A percentile compares a stretch with the other conserved stretches of the same genome.
These are phyloP conservation scores for Tachyglossus aculeatus DNA, from an alignment of 2,797 vertebrate genomes.

Conservation along the genomic window DNA sequence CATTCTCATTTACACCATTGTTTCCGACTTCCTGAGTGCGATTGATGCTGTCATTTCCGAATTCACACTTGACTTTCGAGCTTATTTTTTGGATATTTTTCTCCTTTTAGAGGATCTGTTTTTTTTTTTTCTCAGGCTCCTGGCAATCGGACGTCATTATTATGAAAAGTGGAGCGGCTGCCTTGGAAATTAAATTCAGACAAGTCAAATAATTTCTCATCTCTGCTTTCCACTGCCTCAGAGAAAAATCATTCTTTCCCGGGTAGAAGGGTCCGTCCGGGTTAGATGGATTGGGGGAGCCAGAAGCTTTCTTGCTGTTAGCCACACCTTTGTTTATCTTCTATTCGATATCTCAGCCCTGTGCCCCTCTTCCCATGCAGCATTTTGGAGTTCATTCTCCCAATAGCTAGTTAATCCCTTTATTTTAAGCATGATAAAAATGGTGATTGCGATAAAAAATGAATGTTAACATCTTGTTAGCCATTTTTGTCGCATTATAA, in stretches of 20 bases:
- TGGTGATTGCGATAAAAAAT: slow-evolving; percentile 51
- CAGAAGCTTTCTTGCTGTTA: slow-evolving; percentile 23
- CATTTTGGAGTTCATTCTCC: background rate
- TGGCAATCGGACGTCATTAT: background rate
- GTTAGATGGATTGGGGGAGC: slow-evolving; percentile 3
- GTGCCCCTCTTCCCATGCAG: slow-evolving; percentile 4
- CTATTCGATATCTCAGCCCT: background rate
- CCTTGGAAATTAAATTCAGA: slow-evolving; percentile 27
- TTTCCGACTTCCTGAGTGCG: slow-evolving; percentile 7
- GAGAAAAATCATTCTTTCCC: background rate
- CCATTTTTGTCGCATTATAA: slow-evolving; percentile 38
- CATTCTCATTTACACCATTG: too few relatives aligned
- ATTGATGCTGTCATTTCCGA: background rate
- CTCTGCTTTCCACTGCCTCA: background rate
- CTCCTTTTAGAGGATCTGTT: background rate
- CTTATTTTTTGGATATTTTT: background rate
- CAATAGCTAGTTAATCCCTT: slow-evolving; percentile 41
- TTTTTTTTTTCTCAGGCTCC: background rate
- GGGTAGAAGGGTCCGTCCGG: background rate
- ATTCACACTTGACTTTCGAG: background rate
- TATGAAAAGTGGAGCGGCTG: background rate
- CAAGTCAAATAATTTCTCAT: background rate
- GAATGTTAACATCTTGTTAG: slow-evolving; percentile 36
- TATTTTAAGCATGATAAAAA: slow-evolving; percentile 57
- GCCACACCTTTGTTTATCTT: slow-evolving; percentile 3